Evolutionary conservation across 2,797 vertebrate genomes (phyloP).

Genomic region (Acropternis orthonyx): DNA sequence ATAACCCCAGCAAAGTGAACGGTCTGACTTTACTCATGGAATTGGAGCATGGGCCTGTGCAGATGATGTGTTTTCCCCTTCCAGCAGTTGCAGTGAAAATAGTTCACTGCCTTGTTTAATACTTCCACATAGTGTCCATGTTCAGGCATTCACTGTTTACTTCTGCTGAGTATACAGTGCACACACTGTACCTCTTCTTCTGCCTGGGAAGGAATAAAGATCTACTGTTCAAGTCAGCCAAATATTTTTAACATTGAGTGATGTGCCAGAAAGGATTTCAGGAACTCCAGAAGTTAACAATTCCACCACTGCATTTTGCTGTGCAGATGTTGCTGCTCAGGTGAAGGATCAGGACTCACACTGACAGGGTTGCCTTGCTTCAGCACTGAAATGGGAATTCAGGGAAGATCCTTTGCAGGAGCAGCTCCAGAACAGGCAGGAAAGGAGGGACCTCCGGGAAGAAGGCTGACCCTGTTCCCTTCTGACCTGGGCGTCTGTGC

Average conservation of each 20-base stretch:
- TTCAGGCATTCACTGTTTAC: constrained; percentile 42
- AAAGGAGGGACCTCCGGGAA: not conserved
- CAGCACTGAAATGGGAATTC: not conserved
- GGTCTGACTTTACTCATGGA: not conserved
- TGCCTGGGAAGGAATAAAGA: constrained; percentile 55
- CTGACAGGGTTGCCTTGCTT: not conserved
- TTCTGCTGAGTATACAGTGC: constrained; percentile 4
- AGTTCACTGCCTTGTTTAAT: not conserved
- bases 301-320: not conserved
- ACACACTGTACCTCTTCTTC: constrained; percentile 26
- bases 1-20: not conserved
- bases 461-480: too few species aligned
- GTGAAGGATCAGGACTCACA: not conserved
- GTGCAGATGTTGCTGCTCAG: not conserved
- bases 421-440: not conserved
- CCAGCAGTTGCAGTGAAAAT: not conserved
- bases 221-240: constrained; percentile 38
- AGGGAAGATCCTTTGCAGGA: not conserved
- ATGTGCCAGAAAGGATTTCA: constrained; percentile 19
- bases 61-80: not conserved
- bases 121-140: not conserved
- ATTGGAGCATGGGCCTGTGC: not conserved
- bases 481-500: not conserved
- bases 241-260: not conserved
- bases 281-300: not conserved